Percentiles rank a stretch among this genome's conserved stretches.
These are phyloP conservation scores for Alcedo atthis DNA, from an alignment of 2,797 vertebrate species.

Conservation along the genomic window DNA sequence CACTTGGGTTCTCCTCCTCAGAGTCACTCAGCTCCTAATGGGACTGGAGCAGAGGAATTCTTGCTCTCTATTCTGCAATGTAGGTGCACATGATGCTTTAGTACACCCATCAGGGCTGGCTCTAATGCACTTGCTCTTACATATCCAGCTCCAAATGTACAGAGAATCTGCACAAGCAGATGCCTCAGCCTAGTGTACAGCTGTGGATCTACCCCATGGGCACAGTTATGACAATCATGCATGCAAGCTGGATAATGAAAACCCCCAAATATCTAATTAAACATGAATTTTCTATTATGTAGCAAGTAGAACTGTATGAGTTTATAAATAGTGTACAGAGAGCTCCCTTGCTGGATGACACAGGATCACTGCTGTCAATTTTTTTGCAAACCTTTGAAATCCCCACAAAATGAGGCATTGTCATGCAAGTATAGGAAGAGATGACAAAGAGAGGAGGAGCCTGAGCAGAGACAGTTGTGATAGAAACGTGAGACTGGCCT, in stretches of 20 bases:
- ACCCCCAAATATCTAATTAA: neutral
- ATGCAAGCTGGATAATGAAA: neutral
- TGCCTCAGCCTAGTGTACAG: neutral
- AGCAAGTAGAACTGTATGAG: neutral
- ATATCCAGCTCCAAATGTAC: neutral
- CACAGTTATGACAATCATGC: neutral
- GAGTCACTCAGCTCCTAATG: neutral
- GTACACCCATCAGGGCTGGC: neutral
- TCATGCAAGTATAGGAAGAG: neutral
- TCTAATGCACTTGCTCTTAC: neutral
- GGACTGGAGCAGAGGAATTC: neutral
- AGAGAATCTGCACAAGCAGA: neutral
- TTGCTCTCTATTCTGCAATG: neutral
- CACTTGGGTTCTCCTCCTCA: neutral
- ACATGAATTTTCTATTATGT: neutral
- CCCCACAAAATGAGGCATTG: neutral
- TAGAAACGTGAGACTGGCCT: neutral
- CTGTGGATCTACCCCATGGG: neutral
- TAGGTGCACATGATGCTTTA: neutral
- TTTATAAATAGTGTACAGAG: neutral
- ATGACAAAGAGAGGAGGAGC: neutral
- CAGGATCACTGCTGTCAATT: neutral
- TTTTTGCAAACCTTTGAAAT: conserved; percentile 16
- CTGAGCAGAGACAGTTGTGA: neutral
- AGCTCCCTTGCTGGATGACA: conserved; percentile 9